Percentiles rank a stretch among this genome's conserved stretches.
phyloP scores from a whole-genome alignment of 1,140 invertebrate genomes.

The Listronotus bonariensis region DNA sequence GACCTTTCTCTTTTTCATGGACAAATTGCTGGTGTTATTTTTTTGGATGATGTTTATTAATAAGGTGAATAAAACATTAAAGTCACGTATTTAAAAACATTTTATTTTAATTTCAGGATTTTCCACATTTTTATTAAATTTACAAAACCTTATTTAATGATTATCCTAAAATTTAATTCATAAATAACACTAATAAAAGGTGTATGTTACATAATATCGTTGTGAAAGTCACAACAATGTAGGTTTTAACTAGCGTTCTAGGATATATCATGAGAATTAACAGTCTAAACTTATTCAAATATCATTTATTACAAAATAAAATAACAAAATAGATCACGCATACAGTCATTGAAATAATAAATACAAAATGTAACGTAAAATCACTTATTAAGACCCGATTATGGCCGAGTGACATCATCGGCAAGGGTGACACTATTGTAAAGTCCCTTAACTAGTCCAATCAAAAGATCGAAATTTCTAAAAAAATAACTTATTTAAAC shows the following conservation, averaged over 20 bases:
- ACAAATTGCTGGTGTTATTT: neutral
- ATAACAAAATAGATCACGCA: slow-evolving; percentile 49
- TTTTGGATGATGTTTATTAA: neutral
- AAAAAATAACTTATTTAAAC: no score
- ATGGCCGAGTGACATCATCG: slow-evolving; percentile 19
- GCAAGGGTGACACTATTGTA: slow-evolving; percentile 34
- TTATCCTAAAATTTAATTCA: slow-evolving; percentile 32
- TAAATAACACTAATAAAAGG: slow-evolving; percentile 32
- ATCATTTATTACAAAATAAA: slow-evolving; percentile 42
- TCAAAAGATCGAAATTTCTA: neutral
- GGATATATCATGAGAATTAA: slow-evolving; percentile 33
- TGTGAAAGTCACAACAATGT: slow-evolving; percentile 38
- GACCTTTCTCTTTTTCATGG: slow-evolving; percentile 20
- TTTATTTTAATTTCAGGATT: slow-evolving; percentile 3
- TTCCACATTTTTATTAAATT: neutral
- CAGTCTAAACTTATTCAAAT: slow-evolving; percentile 47
- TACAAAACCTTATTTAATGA: slow-evolving; percentile 8
- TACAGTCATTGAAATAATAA: slow-evolving; percentile 49
- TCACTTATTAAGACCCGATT: slow-evolving; percentile 50
- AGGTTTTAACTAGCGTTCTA: neutral
- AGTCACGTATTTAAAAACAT: slow-evolving; percentile 5
- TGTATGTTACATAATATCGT: slow-evolving; percentile 42
- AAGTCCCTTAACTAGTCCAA: slow-evolving; percentile 38
- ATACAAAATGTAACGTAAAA: slow-evolving; percentile 46
- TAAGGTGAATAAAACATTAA: neutral